A percentile compares a stretch with the other conserved stretches of the same genome.
These are phyloP conservation scores for Drosophila merina DNA, from an alignment of 2,888 invertebrate species.

Conservation along the genomic window DNA sequence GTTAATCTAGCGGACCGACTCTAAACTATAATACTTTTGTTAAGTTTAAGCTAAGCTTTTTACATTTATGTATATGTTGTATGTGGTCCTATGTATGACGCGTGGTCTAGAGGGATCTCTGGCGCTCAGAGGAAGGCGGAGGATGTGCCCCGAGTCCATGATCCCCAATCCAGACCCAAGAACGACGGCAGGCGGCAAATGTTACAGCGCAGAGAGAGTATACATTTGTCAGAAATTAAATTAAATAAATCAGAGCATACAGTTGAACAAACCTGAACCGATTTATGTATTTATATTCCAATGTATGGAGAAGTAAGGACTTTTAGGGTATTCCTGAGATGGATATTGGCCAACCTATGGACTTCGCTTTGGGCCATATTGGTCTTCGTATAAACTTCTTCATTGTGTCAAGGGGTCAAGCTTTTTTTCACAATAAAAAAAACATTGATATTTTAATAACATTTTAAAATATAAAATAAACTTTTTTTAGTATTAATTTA, in stretches of 20 bases:
- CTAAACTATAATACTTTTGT: conserved; percentile 43
- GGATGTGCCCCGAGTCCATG: not conserved
- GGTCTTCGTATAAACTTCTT: no score
- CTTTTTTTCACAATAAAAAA: no score
- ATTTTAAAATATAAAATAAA: no score
- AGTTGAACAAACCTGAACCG: conserved; percentile 2
- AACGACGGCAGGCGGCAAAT: not conserved
- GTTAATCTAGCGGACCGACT: conserved; percentile 34
- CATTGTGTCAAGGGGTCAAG: no score
- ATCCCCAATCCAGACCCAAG: conserved; percentile 26
- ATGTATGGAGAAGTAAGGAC: no score
- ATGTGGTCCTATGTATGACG: conserved; percentile 23
- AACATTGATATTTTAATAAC: no score
- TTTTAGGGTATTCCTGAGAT: no score
- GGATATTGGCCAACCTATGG: no score
- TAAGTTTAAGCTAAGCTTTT: conserved; percentile 67
- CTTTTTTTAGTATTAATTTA: no score
- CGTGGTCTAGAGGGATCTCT: conserved; percentile 3
- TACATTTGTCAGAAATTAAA: conserved; percentile 33
- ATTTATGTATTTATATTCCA: no score
- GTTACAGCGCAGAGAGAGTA: not conserved
- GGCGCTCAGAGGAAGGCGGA: not conserved
- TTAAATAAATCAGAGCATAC: conserved; percentile 19
- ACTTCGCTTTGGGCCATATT: no score
- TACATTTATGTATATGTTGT: conserved; percentile 40